phyloP scores from a whole-genome alignment of 2,113 vertebrate genomes.

The Pseudois nayaur region DNA sequence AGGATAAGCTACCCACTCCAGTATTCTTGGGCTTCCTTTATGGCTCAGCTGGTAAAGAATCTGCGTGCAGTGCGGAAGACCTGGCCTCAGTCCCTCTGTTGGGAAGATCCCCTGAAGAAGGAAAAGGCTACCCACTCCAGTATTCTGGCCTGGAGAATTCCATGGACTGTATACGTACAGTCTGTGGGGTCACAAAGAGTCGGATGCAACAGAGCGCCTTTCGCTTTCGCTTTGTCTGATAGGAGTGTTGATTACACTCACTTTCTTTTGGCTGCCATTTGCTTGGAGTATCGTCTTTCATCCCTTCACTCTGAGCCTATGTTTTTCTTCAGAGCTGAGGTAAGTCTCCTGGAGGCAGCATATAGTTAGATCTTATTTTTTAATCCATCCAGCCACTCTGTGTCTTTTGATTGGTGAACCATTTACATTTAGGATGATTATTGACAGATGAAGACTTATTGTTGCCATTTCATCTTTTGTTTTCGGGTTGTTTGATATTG shows the following conservation, averaged over 20 bases:
- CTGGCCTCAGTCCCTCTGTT: neutral
- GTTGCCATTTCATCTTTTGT: neutral
- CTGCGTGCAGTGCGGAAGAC: accelerated
- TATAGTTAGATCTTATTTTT: neutral
- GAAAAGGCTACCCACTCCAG: neutral
- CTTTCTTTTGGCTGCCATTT: neutral
- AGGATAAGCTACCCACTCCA: neutral
- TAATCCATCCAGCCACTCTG: neutral
- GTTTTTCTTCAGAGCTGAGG: neutral
- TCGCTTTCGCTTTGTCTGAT: neutral
- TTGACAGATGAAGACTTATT: neutral
- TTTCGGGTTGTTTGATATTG: neutral
- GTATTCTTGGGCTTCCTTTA: neutral
- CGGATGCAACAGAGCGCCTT: accelerated
- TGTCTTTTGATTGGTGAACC: neutral
- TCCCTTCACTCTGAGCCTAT: neutral
- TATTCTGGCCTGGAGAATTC: neutral
- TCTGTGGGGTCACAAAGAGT: neutral
- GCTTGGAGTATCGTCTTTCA: neutral
- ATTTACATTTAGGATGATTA: neutral
- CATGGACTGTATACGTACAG: neutral
- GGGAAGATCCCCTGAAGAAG: neutral
- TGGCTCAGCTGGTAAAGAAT: neutral
- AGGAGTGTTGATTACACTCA: neutral
- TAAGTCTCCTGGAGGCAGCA: neutral